A percentile compares a stretch with the other conserved stretches of the same genome.
phyloP scores from a whole-genome alignment of 2,888 invertebrate genomes.

The Eristalis intricaria region DNA sequence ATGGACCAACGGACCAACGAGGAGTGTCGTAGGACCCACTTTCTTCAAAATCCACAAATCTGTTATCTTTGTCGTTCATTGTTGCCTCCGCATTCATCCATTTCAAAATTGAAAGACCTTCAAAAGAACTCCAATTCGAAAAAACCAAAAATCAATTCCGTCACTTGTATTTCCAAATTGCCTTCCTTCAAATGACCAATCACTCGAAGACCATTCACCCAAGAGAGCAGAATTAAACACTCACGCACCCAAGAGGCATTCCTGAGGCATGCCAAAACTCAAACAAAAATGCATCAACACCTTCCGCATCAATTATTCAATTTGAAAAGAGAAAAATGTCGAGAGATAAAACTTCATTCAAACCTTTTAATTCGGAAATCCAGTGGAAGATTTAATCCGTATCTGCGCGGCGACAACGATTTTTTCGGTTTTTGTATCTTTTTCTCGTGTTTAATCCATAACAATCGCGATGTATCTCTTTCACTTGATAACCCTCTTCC shows the following conservation, averaged over 20 bases:
- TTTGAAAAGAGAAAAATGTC: not conserved
- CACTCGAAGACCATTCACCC: not conserved
- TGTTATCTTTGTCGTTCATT: too few species aligned
- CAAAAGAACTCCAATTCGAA: not conserved
- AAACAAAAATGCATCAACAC: not conserved
- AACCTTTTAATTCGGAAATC: constrained; percentile 17
- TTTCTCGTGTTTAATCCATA: not conserved
- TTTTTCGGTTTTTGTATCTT: not conserved
- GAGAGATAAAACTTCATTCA: not conserved
- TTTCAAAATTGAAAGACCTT: not conserved
- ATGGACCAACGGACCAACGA: too few species aligned
- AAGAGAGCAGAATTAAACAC: not conserved
- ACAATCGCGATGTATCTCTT: not conserved
- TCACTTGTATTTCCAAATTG: not conserved
- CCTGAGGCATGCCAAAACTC: not conserved
- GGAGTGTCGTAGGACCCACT: too few species aligned
- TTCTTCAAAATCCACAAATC: too few species aligned
- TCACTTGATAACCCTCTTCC: not conserved
- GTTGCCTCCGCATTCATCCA: too few species aligned
- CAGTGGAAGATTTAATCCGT: constrained; percentile 10
- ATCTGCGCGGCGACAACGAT: not conserved
- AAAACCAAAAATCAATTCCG: not conserved
- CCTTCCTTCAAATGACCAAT: not conserved
- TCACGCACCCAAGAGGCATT: not conserved
- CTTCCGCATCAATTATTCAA: not conserved